A percentile compares a stretch with the other conserved stretches of the same genome.
These are phyloP conservation scores for Andricus grossulariae DNA, from an alignment of 1,140 invertebrate genomes.

Conservation along the genomic window DNA sequence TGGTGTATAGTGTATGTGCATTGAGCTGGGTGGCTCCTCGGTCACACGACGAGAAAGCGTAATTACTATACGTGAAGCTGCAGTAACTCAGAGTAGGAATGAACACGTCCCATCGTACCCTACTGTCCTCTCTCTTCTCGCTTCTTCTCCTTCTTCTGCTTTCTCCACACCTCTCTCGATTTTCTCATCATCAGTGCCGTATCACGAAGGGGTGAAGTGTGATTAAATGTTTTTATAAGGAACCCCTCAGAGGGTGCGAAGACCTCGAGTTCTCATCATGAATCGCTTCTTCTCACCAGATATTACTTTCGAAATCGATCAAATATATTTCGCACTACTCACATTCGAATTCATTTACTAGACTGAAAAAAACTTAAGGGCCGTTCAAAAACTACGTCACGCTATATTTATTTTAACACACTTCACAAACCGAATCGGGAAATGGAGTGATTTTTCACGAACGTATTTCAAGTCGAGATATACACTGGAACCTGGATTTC, in stretches of 20 bases:
- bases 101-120: constrained; percentile 50
- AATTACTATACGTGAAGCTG: constrained; percentile 55
- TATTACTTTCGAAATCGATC: no score
- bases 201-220: neutral
- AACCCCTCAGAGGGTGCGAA: neutral
- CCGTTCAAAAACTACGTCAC: no score
- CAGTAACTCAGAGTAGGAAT: constrained; percentile 53
- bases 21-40: constrained; percentile 36
- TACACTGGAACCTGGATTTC: no score
- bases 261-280: neutral
- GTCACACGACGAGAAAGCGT: constrained; percentile 57
- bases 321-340: no score
- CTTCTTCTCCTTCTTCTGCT: constrained; percentile 39
- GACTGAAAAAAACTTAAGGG: no score
- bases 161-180: constrained; percentile 32
- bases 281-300: no score
- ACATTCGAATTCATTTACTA: no score
- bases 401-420: no score
- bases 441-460: no score
- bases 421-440: no score
- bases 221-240: constrained; percentile 8
- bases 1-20: constrained; percentile 32
- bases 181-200: neutral
- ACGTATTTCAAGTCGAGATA: no score
- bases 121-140: neutral